phyloP scores from a whole-genome alignment of 2,888 invertebrate genomes.

The Xylophagus ater region DNA sequence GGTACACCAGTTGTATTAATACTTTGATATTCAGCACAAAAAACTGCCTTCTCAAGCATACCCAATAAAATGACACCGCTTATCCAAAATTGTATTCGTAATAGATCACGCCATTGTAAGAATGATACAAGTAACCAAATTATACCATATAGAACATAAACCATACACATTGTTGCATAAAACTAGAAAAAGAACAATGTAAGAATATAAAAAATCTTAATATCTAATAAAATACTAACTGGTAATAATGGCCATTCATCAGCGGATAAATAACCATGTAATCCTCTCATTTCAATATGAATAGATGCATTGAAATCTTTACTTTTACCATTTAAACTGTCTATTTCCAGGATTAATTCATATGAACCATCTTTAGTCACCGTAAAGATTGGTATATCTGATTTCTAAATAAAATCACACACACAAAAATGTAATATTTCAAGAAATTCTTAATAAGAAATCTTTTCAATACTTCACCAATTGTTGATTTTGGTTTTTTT shows the following conservation, averaged over 20 bases:
- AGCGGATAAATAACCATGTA: slow-evolving; percentile 76
- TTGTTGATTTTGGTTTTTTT: slow-evolving; percentile 9
- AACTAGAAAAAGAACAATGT: slow-evolving; percentile 46
- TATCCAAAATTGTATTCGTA: slow-evolving; percentile 93
- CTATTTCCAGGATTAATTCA: slow-evolving; percentile 45
- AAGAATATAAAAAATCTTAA: not conserved
- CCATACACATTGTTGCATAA: slow-evolving; percentile 80
- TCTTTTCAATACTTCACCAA: not conserved
- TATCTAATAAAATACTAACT: slow-evolving; percentile 40
- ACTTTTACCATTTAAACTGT: slow-evolving; percentile 32
- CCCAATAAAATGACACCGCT: slow-evolving; percentile 82
- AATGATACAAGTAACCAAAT: slow-evolving; percentile 76
- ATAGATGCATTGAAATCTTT: slow-evolving; percentile 47
- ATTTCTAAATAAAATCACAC: slow-evolving; percentile 22
- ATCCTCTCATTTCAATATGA: slow-evolving; percentile 60
- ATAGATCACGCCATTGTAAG: slow-evolving; percentile 79
- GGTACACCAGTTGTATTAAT: slow-evolving; percentile 57
- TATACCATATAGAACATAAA: slow-evolving; percentile 72
- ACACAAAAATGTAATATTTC: not conserved
- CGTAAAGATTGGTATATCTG: slow-evolving; percentile 44
- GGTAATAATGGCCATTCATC: slow-evolving; percentile 80
- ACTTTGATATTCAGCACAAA: slow-evolving; percentile 77
- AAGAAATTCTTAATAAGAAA: not conserved
- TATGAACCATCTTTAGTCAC: slow-evolving; percentile 63
- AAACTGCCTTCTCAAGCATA: slow-evolving; percentile 79